phyloP scores from a whole-genome alignment of 1,140 invertebrate species.

The Drosophila lowei region DNA sequence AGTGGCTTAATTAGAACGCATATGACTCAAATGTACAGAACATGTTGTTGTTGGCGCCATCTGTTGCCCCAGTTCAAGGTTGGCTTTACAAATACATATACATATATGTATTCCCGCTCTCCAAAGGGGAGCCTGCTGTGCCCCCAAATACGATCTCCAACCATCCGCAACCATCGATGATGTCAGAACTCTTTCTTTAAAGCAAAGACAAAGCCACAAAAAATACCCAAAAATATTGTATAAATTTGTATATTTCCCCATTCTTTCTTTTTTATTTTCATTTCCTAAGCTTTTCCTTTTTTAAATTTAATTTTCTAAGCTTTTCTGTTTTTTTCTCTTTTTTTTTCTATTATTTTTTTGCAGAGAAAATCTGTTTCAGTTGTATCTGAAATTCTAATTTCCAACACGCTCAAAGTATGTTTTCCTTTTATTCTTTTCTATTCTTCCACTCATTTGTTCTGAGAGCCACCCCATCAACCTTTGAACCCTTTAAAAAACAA shows the following conservation, averaged over 20 bases:
- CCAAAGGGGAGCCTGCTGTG: slow-evolving; percentile 18
- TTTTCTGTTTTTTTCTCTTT: slow-evolving; percentile 26
- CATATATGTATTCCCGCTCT: not conserved
- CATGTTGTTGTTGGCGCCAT: slow-evolving; percentile 30
- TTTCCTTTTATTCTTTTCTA: slow-evolving; percentile 38
- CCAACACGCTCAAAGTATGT: slow-evolving; percentile 77
- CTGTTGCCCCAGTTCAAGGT: slow-evolving; percentile 34
- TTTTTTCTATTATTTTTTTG: slow-evolving; percentile 57
- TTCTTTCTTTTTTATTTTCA: not conserved
- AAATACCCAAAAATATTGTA: slow-evolving; percentile 29
- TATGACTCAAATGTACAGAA: slow-evolving; percentile 52
- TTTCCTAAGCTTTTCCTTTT: slow-evolving; percentile 1
- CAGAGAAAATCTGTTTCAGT: slow-evolving; percentile 73
- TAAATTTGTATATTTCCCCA: no score
- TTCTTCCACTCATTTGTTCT: slow-evolving; percentile 6
- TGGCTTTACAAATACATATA: slow-evolving; percentile 10
- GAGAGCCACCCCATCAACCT: slow-evolving; percentile 23
- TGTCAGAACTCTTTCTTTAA: slow-evolving; percentile 26
- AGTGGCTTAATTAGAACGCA: slow-evolving; percentile 65
- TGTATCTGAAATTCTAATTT: slow-evolving; percentile 76
- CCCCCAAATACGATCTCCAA: slow-evolving; percentile 49
- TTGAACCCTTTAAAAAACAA: not conserved
- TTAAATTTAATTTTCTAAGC: slow-evolving; percentile 23
- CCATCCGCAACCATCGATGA: slow-evolving; percentile 29
- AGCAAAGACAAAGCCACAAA: not conserved